These are phyloP conservation scores for Platycercus adscitus DNA, from an alignment of 2,113 vertebrate species.

Conservation along the genomic window DNA sequence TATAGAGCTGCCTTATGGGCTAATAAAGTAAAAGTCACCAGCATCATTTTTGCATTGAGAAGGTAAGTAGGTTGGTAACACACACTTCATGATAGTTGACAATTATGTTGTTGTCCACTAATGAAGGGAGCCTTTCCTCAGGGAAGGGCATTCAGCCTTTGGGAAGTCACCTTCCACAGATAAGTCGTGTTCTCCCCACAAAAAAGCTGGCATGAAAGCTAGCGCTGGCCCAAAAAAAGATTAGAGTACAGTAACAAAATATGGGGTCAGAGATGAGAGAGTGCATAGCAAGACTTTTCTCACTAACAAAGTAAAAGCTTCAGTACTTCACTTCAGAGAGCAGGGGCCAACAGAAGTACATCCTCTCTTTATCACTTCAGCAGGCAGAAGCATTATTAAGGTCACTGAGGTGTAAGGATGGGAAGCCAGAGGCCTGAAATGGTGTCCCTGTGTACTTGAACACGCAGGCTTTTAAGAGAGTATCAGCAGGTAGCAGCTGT, in stretches of 20 bases:
- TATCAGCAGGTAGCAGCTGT: constrained; percentile 1
- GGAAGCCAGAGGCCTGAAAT: constrained; percentile 31
- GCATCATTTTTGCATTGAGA: not conserved
- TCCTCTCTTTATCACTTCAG: constrained; percentile 54
- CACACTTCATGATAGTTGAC: not conserved
- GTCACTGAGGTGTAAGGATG: constrained; percentile 52
- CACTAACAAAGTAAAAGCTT: constrained; percentile 46
- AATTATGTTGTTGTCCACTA: not conserved
- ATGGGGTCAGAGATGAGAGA: not conserved
- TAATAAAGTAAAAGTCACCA: not conserved
- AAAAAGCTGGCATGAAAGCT: not conserved
- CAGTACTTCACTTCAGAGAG: constrained; percentile 50
- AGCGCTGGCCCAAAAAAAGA: not conserved
- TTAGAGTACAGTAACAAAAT: constrained; percentile 14
- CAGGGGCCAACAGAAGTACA: constrained; percentile 5
- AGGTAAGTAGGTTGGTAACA: not conserved
- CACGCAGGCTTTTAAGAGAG: not conserved
- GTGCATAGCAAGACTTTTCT: constrained; percentile 42
- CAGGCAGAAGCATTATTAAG: constrained; percentile 54
- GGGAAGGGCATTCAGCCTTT: not conserved
- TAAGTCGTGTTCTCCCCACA: not conserved
- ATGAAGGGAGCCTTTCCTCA: not conserved
- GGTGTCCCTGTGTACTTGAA: constrained; percentile 12
- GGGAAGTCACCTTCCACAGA: not conserved
- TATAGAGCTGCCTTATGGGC: not conserved